Conservation (phyloP, 2,888 invertebrate species). For the Tachina lurida region DNA sequence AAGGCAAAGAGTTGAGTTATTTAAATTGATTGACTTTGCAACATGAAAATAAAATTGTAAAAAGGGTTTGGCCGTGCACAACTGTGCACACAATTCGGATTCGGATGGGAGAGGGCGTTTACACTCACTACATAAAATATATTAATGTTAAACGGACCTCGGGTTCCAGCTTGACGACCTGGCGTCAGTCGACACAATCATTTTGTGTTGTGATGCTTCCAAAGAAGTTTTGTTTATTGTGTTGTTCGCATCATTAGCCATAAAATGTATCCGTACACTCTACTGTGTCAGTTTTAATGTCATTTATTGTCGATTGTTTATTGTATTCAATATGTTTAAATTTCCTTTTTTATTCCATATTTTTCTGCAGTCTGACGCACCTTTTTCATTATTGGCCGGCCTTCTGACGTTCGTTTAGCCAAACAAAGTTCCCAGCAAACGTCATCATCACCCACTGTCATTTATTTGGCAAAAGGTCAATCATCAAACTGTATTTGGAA, state of each 20-base stretch:
- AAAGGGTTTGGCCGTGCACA: slow-evolving; percentile 79
- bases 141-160: slow-evolving; percentile 43
- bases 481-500: slow-evolving; percentile 23
- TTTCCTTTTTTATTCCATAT: slow-evolving; percentile 52
- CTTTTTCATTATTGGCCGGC: slow-evolving; percentile 41
- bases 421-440: slow-evolving; percentile 34
- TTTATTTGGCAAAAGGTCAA: slow-evolving; percentile 64
- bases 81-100: slow-evolving; percentile 67
- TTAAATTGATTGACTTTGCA: slow-evolving; percentile 70
- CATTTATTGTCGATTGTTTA: slow-evolving; percentile 69
- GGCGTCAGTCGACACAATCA: slow-evolving; percentile 24
- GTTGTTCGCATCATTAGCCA: slow-evolving; percentile 67
- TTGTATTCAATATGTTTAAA: slow-evolving; percentile 65
- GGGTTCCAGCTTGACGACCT: slow-evolving; percentile 21
- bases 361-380: slow-evolving; percentile 56
- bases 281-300: slow-evolving; percentile 61
- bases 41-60: slow-evolving; percentile 32
- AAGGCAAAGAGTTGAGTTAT: slow-evolving; percentile 54
- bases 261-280: slow-evolving; percentile 46
- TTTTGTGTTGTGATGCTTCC: slow-evolving; percentile 50
- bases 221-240: slow-evolving; percentile 67
- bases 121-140: slow-evolving; percentile 61
- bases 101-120: slow-evolving; percentile 75
- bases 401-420: slow-evolving; percentile 43
- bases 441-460: slow-evolving; percentile 30